phyloP scores from a whole-genome alignment of 2,888 invertebrate species.

The Ectobius pallidus region DNA sequence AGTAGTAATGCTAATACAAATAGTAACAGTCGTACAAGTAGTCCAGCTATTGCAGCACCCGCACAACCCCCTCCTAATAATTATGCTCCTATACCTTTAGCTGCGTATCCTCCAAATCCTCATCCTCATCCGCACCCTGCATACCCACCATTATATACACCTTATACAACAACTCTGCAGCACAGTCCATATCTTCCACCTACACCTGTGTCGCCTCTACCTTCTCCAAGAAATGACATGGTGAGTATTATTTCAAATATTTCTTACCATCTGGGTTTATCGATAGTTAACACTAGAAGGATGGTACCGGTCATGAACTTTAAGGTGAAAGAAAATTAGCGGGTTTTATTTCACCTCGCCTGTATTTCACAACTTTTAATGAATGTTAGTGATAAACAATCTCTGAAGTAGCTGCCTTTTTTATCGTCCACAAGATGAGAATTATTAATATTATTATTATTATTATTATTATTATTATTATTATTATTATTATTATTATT shows the following conservation, averaged over 20 bases:
- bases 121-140: conserved; percentile 54
- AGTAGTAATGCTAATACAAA: conserved; percentile 5
- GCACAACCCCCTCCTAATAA: conserved; percentile 43
- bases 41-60: conserved; percentile 47
- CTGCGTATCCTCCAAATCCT: conserved; percentile 44
- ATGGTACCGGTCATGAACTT: too few relatives aligned
- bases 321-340: too few relatives aligned
- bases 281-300: too few relatives aligned
- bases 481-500: too few relatives aligned
- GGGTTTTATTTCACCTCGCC: too few relatives aligned
- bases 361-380: too few relatives aligned
- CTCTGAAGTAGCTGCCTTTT: too few relatives aligned
- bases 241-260: too few relatives aligned
- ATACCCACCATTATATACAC: conserved; percentile 76
- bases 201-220: conserved; percentile 58
- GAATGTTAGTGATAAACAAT: too few relatives aligned
- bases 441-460: too few relatives aligned
- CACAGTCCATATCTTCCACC: conserved; percentile 74
- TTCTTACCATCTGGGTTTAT: conserved; percentile 38
- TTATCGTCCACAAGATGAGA: too few relatives aligned
- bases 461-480: too few relatives aligned
- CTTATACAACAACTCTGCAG: conserved; percentile 71
- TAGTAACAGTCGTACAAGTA: conserved; percentile 39
- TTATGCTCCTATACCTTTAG: conserved; percentile 46
- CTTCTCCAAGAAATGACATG: conserved; percentile 67